Evolutionary conservation across 2,888 invertebrate species (phyloP), one percentile per base, ranked within the genome.

Genomic region (Macrophya alboannulata): DNA sequence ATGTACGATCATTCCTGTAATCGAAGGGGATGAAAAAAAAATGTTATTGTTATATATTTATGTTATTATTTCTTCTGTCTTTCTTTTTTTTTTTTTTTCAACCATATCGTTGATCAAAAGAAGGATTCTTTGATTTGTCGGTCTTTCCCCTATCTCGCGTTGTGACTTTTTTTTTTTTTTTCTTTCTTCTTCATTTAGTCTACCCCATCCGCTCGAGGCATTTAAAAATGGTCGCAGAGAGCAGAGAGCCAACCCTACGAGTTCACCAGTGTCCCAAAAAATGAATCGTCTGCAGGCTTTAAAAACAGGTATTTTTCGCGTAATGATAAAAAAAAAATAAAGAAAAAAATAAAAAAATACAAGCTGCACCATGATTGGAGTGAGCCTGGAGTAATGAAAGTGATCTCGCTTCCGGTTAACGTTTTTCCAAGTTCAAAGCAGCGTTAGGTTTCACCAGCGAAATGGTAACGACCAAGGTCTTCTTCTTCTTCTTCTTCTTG

Each of bases 261-360:
- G 72, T 74, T 45, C 45, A 74, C 43, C 72, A 4, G 10, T 9
- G 72, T 74, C 15, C 72, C n/a, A 31, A 81, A 76, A 81, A 81
- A 81, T 81, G 62, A 81, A 81, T 81, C 43, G 62, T 40, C 81
- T 81, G 81, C n/a, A n/a, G n/a, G 31, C 59, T 81, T 43, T 62
- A 81, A 81, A 59, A 62, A 51, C 17, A 25, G 74, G 77, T 55
- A 37, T 77, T 77, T 25, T 51, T 31, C 21, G 48, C 10, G 40
- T 77, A 77, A 77, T 77, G 51, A 77, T 62, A 43, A 62, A 62
- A 62, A 79, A n/a, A 62, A n/a, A n/a, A 59, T 5, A 10, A 25
- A 12, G 8, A 12, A 8, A 21, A 15, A 45, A 9, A 25, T 1
- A 21, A 12, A 55, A 51, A 31, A 55, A 37, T 17, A 17, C 31